These are phyloP conservation scores for Panthera tigris DNA, from an alignment of 2,113 vertebrate genomes.

Conservation along the genomic window DNA sequence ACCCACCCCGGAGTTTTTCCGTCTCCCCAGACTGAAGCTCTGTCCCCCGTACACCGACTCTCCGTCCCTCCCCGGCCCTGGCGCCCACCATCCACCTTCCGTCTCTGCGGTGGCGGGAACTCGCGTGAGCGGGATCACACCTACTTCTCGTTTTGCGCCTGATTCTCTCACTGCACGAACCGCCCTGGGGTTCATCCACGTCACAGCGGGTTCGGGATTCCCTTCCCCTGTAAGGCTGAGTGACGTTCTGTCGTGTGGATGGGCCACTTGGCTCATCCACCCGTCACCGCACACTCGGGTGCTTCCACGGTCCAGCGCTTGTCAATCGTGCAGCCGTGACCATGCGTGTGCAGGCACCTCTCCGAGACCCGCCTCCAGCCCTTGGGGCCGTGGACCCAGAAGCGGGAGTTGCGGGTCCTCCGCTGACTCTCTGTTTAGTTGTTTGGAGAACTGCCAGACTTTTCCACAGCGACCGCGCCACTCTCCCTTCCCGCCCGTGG, in stretches of 20 bases:
- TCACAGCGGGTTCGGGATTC: background rate
- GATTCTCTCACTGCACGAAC: background rate
- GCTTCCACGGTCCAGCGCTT: background rate
- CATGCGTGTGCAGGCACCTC: background rate
- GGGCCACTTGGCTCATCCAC: background rate
- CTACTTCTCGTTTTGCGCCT: background rate
- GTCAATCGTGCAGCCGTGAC: background rate
- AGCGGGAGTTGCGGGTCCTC: background rate
- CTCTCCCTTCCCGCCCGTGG: background rate
- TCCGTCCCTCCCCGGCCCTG: fast-evolving
- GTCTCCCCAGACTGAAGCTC: background rate
- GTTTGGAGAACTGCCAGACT: background rate
- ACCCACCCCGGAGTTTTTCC: background rate
- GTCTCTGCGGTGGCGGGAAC: background rate
- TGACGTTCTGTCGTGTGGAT: background rate
- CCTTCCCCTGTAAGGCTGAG: background rate
- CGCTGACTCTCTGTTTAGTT: background rate
- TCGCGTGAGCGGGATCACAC: background rate
- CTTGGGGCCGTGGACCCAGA: background rate
- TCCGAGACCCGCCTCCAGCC: background rate
- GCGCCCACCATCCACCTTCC: background rate
- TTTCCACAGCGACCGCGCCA: background rate
- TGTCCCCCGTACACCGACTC: background rate
- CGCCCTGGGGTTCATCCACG: background rate
- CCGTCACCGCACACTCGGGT: fast-evolving